phyloP scores from a whole-genome alignment of 2,888 invertebrate species.

The Argyresthia goedartella region DNA sequence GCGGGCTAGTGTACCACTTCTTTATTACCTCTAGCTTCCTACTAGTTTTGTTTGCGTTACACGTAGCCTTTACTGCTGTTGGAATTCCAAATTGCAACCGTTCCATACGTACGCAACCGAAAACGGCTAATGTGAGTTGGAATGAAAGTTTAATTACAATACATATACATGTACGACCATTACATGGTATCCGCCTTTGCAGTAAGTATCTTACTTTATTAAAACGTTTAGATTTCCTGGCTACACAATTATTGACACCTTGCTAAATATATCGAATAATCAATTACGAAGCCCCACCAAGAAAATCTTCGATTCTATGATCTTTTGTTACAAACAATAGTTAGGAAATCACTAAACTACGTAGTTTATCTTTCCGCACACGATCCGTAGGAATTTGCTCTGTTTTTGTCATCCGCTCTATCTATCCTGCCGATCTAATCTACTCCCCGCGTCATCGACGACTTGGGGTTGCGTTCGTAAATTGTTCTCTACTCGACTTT shows the following conservation, averaged over 20 bases:
- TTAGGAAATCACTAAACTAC: constrained; percentile 22
- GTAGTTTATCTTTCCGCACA: constrained; percentile 26
- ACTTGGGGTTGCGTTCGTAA: neutral
- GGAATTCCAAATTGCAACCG: constrained; percentile 33
- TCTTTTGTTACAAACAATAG: constrained; percentile 19
- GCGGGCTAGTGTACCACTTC: constrained; percentile 33
- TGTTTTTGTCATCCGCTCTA: constrained; percentile 28
- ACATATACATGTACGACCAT: no score
- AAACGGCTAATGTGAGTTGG: constrained; percentile 12
- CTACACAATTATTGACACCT: no score
- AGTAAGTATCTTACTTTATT: no score
- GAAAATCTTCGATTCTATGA: neutral
- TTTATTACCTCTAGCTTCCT: constrained; percentile 51
- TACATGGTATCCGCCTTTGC: no score
- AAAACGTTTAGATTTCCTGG: no score
- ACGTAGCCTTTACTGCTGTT: constrained; percentile 31
- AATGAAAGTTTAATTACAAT: constrained; percentile 23
- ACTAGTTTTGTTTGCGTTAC: constrained; percentile 50
- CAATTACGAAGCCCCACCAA: no score
- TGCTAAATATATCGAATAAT: no score
- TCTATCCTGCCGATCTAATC: constrained; percentile 18
- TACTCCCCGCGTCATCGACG: constrained; percentile 21
- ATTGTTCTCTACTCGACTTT: no score
- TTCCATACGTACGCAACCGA: constrained; percentile 23
- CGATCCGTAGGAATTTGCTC: constrained; percentile 24